These are phyloP conservation scores for Cynaeus angustus DNA, from an alignment of 2,888 invertebrate species.

Conservation along the genomic window DNA sequence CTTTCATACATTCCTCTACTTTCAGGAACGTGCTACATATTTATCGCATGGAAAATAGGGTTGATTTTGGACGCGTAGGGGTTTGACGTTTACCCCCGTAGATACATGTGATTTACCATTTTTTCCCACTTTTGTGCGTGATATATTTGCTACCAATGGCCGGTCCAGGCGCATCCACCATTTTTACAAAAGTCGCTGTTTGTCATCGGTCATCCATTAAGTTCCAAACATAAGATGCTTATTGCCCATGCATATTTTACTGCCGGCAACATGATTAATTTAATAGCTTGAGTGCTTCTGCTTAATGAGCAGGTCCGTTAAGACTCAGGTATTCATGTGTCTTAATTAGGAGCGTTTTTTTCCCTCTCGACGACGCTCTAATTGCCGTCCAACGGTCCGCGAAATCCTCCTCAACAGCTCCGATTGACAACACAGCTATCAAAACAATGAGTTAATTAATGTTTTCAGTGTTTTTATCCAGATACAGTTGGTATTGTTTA, in stretches of 20 bases:
- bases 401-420: slow-evolving; percentile 21
- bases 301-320: slow-evolving; percentile 24
- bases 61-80: slow-evolving; percentile 12
- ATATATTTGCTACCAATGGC: not conserved
- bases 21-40: slow-evolving; percentile 24
- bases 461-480: slow-evolving; percentile 37
- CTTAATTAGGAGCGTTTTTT: slow-evolving; percentile 30
- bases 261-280: slow-evolving; percentile 22
- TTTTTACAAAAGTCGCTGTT: too few relatives aligned
- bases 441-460: slow-evolving; percentile 41
- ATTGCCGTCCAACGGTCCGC: slow-evolving; percentile 22
- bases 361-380: slow-evolving; percentile 1
- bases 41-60: slow-evolving; percentile 13
- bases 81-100: slow-evolving; percentile 12
- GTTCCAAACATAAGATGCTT: slow-evolving; percentile 4
- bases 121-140: not conserved
- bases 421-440: slow-evolving; percentile 30
- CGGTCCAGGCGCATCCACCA: too few relatives aligned
- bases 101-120: slow-evolving; percentile 12
- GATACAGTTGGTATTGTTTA: slow-evolving; percentile 39
- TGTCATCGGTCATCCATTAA: too few relatives aligned
- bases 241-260: slow-evolving; percentile 25
- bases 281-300: slow-evolving; percentile 25
- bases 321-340: slow-evolving; percentile 26
- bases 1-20: slow-evolving; percentile 13